These are phyloP conservation scores for Drosophila fulvimacula DNA, from an alignment of 2,888 invertebrate species.

Conservation along the genomic window DNA sequence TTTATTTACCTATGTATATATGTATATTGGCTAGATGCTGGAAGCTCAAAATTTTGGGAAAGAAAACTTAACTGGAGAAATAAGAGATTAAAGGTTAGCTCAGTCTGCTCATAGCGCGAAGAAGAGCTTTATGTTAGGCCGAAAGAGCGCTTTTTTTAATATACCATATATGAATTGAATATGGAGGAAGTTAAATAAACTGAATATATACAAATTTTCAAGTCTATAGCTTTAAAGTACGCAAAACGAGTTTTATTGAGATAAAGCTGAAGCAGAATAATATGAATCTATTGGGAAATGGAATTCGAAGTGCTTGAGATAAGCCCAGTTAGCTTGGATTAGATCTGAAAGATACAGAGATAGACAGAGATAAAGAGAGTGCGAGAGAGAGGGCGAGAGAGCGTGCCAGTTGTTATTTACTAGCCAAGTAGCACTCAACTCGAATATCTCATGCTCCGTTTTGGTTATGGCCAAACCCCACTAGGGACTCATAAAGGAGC, in stretches of 20 bases:
- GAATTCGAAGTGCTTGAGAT: constrained; percentile 1
- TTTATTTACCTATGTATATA: too few species aligned
- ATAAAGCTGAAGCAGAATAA: constrained; percentile 4
- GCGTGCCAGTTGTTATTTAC: constrained; percentile 5
- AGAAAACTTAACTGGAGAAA: too few species aligned
- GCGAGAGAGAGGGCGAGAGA: not conserved
- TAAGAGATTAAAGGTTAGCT: too few species aligned
- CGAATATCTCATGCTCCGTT: constrained; percentile 8
- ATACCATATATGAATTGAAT: not conserved
- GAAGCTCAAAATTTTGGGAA: too few species aligned
- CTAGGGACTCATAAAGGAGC: constrained; percentile 48
- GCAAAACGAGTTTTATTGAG: not conserved
- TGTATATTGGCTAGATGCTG: too few species aligned
- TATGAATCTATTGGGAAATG: constrained; percentile 7
- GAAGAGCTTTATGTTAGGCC: too few species aligned
- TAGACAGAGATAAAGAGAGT: not conserved
- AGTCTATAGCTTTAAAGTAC: not conserved
- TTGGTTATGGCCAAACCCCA: constrained; percentile 5
- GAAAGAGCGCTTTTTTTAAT: too few species aligned
- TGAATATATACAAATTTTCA: not conserved
- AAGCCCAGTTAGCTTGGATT: constrained; percentile 3
- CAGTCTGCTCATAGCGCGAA: too few species aligned
- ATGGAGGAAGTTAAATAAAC: not conserved
- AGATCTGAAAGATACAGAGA: not conserved
- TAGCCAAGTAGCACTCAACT: constrained; percentile 2